Conservation (phyloP, 2,888 invertebrate genomes). For the Hirtodrosophila trivittata region DNA sequence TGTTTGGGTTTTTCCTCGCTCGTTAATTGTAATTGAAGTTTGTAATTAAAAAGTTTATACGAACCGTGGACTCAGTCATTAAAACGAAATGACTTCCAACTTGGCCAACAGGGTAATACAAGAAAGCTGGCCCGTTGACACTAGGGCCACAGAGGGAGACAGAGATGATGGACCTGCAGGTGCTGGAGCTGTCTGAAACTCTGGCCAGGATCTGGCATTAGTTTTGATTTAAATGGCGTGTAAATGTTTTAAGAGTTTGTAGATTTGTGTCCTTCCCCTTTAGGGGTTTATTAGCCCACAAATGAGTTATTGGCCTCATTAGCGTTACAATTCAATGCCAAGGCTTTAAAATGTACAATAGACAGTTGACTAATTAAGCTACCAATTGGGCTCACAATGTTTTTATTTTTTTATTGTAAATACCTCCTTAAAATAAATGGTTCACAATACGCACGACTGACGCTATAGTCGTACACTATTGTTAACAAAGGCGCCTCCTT, state of each 20-base stretch:
- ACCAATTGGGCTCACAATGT: slow-evolving; percentile 12
- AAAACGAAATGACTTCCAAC: slow-evolving; percentile 71
- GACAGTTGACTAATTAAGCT: slow-evolving; percentile 33
- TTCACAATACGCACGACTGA: slow-evolving; percentile 31
- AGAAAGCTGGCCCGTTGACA: slow-evolving; percentile 8
- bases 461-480: slow-evolving; percentile 12
- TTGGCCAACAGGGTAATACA: slow-evolving; percentile 47
- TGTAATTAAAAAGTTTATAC: slow-evolving; percentile 77
- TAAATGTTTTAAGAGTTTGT: slow-evolving; percentile 63
- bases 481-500: neutral
- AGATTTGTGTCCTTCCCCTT: slow-evolving; percentile 42
- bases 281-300: slow-evolving; percentile 57
- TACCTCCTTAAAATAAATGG: slow-evolving; percentile 17
- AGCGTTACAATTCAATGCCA: slow-evolving; percentile 35
- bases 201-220: slow-evolving; percentile 36
- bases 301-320: slow-evolving; percentile 76
- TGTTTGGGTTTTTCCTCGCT: slow-evolving; percentile 51
- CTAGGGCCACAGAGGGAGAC: neutral
- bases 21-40: slow-evolving; percentile 80
- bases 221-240: slow-evolving; percentile 79
- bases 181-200: slow-evolving; percentile 13
- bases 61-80: slow-evolving; percentile 70
- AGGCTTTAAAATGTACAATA: slow-evolving; percentile 18
- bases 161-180: slow-evolving; percentile 8
- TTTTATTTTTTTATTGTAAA: neutral